Conservation (phyloP, 2,113 vertebrate genomes). For the Nanorana parkeri region DNA sequence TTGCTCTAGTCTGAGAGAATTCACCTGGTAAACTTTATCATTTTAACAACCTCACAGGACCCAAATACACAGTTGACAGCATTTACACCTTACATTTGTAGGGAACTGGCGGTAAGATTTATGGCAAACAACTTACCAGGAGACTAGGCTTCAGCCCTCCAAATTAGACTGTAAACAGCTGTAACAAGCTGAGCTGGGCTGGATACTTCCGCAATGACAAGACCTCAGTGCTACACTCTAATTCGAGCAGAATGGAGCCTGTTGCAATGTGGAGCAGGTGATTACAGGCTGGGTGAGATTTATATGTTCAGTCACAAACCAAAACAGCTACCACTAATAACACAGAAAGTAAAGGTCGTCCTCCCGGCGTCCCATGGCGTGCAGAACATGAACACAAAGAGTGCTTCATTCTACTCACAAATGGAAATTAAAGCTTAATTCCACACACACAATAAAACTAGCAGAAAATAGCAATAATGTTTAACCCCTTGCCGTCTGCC, state of each 20-base stretch:
- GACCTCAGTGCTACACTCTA: not conserved
- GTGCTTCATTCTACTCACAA: not conserved
- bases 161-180: constrained; percentile 46
- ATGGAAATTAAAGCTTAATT: not conserved
- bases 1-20: constrained; percentile 33
- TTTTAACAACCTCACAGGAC: constrained; percentile 44
- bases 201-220: constrained; percentile 32
- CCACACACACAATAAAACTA: too few relatives aligned
- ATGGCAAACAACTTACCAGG: constrained; percentile 49
- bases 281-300: constrained; percentile 36
- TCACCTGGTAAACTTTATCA: constrained; percentile 31
- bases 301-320: constrained; percentile 33
- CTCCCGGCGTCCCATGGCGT: not conserved
- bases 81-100: constrained; percentile 33
- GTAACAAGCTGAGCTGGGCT: constrained; percentile 41
- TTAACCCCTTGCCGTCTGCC: too few relatives aligned
- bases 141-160: constrained; percentile 43
- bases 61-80: constrained; percentile 36
- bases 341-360: constrained; percentile 18
- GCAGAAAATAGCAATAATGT: too few relatives aligned
- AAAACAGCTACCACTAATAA: constrained; percentile 38
- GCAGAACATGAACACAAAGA: not conserved
- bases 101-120: constrained; percentile 45
- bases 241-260: constrained; percentile 16
- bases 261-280: not conserved